These are phyloP conservation scores for Brachyrhaphis roseni DNA, from an alignment of 2,797 vertebrate genomes.

Conservation along the genomic window DNA sequence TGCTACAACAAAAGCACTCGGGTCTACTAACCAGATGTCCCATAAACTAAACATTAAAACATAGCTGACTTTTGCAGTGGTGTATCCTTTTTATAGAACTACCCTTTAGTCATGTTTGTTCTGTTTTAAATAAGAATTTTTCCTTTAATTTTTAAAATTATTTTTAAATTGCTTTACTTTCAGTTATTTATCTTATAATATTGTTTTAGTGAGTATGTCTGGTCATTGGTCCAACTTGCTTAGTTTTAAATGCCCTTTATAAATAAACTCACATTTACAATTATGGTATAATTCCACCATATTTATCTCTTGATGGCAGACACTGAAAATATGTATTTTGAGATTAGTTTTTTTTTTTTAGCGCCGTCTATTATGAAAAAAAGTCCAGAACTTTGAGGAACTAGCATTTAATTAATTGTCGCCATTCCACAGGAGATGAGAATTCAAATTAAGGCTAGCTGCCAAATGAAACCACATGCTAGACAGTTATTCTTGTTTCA, in stretches of 20 bases:
- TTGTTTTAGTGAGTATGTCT: not conserved
- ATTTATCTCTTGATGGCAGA: slow-evolving; percentile 14
- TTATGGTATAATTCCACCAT: slow-evolving; percentile 21
- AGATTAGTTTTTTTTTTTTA: slow-evolving; percentile 2
- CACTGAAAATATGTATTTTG: slow-evolving; percentile 16
- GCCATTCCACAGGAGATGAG: slow-evolving; percentile 52
- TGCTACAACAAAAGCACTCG: not conserved
- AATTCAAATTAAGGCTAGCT: slow-evolving; percentile 55
- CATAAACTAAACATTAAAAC: not conserved
- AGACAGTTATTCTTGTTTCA: slow-evolving; percentile 45
- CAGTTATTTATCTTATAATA: not conserved
- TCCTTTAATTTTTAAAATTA: not conserved
- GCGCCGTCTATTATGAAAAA: slow-evolving; percentile 19
- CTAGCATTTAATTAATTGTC: slow-evolving; percentile 66
- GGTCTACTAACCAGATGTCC: not conserved
- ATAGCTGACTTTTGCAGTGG: not conserved
- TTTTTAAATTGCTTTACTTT: not conserved
- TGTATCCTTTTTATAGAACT: not conserved
- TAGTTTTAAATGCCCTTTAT: not conserved
- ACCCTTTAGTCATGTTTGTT: not conserved
- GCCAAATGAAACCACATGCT: slow-evolving; percentile 45
- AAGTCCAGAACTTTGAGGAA: slow-evolving; percentile 38
- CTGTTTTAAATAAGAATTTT: not conserved
- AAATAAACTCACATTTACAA: not conserved
- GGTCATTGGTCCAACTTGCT: not conserved